phyloP scores from a whole-genome alignment of 2,797 vertebrate species.

The Chrysocyon brachyurus region DNA sequence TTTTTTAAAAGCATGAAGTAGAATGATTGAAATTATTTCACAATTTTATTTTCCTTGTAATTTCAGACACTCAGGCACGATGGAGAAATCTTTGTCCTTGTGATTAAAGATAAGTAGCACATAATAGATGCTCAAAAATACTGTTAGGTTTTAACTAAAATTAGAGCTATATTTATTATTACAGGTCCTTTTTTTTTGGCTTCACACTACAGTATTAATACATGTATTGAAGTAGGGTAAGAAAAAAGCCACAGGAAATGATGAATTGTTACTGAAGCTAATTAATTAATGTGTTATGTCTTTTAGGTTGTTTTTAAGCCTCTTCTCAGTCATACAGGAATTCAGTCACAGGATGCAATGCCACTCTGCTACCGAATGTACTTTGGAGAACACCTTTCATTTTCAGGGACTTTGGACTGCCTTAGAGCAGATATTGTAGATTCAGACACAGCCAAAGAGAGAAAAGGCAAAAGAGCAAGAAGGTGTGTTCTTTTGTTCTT shows the following conservation, averaged over 20 bases:
- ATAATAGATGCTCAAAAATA: background rate
- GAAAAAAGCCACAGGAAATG: background rate
- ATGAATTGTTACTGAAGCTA: background rate
- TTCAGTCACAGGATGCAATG: constrained; percentile 96
- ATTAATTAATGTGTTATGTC: constrained; percentile 27
- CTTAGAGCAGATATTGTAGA: constrained; percentile 98
- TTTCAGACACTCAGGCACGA: background rate
- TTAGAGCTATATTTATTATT: background rate
- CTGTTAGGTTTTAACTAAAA: background rate
- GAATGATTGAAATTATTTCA: constrained; percentile 26
- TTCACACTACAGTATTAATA: background rate
- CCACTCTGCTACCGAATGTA: constrained; percentile 99
- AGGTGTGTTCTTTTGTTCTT: constrained; percentile 88
- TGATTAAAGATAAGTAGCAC: background rate
- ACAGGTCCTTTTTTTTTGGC: background rate
- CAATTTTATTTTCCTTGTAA: constrained; percentile 36
- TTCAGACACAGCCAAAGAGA: constrained; percentile 98
- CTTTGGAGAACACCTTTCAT: constrained; percentile 98
- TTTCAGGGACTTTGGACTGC: constrained; percentile 98
- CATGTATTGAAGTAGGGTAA: background rate
- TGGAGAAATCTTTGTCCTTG: background rate
- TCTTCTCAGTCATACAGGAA: constrained; percentile 95
- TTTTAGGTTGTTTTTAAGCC: constrained; percentile 98
- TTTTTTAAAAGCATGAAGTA: constrained; percentile 30
- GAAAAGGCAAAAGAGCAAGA: constrained; percentile 95